These are phyloP conservation scores for Halcyon smyrnensis DNA, from an alignment of 2,797 vertebrate genomes.

Conservation along the genomic window DNA sequence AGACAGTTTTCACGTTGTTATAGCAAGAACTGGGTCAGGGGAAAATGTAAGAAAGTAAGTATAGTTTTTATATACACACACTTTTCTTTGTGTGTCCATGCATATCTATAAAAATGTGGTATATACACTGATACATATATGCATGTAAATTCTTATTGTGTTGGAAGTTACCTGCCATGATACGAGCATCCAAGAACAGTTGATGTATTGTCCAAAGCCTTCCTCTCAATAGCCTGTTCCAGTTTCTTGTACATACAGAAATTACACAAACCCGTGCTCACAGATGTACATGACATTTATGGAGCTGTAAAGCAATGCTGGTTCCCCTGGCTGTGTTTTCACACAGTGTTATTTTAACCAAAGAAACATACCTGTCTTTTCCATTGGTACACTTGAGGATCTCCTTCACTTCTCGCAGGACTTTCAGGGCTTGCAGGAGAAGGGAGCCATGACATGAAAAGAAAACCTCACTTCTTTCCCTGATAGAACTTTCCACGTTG, in stretches of 20 bases:
- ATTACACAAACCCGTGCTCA: background rate
- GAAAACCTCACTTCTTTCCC: background rate
- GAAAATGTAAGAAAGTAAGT: background rate
- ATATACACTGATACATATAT: background rate
- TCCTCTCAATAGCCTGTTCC: background rate
- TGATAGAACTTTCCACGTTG: rapidly evolving
- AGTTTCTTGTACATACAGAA: background rate
- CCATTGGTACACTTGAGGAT: background rate
- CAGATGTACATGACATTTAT: background rate
- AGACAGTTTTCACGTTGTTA: background rate
- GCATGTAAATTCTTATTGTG: background rate
- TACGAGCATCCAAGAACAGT: background rate
- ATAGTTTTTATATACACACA: background rate
- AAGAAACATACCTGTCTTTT: slow-evolving; percentile 67
- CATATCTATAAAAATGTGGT: background rate
- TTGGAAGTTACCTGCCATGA: background rate
- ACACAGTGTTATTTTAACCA: background rate
- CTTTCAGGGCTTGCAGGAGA: slow-evolving; percentile 5
- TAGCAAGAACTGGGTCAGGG: background rate
- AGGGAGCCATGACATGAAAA: background rate
- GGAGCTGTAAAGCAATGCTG: background rate
- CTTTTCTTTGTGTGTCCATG: background rate
- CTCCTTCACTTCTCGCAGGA: background rate
- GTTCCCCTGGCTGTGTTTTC: background rate
- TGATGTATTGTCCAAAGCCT: background rate